A percentile compares a stretch with the other conserved stretches of the same genome.
Conservation (phyloP, 2,113 vertebrate species). For the Phylloscopus trochiloides region DNA sequence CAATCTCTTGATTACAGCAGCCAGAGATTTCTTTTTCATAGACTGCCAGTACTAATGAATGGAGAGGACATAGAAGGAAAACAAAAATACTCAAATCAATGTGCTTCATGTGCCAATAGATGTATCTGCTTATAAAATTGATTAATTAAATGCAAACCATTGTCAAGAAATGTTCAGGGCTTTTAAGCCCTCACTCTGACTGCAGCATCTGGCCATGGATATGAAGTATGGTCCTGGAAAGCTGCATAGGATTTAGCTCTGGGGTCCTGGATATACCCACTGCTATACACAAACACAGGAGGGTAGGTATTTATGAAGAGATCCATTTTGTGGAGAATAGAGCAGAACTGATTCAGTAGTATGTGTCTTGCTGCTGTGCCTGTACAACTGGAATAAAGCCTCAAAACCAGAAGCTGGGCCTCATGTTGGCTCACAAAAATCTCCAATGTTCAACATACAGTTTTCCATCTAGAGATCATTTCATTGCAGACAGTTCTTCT, state of each 20-base stretch:
- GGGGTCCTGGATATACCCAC: not conserved
- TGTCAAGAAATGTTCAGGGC: not conserved
- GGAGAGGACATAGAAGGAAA: conserved; percentile 11
- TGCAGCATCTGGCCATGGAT: not conserved
- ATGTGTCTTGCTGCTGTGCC: not conserved
- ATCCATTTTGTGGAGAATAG: not conserved
- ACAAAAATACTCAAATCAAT: not conserved
- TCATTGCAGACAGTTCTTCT: not conserved
- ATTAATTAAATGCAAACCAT: not conserved
- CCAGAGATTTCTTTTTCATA: conserved; percentile 32
- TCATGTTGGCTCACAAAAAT: not conserved
- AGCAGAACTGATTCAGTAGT: not conserved
- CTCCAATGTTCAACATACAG: not conserved
- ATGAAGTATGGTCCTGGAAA: not conserved
- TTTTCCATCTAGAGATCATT: not conserved
- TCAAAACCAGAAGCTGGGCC: not conserved
- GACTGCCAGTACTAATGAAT: conserved; percentile 10
- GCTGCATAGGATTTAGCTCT: not conserved
- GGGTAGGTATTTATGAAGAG: rapidly evolving
- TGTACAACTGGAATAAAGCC: not conserved
- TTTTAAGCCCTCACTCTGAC: not conserved
- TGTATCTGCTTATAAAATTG: not conserved
- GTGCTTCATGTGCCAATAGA: not conserved
- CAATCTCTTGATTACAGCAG: conserved; percentile 35
- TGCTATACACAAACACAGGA: not conserved